phyloP scores from a whole-genome alignment of 2,797 vertebrate genomes.

The Sciurus carolinensis region DNA sequence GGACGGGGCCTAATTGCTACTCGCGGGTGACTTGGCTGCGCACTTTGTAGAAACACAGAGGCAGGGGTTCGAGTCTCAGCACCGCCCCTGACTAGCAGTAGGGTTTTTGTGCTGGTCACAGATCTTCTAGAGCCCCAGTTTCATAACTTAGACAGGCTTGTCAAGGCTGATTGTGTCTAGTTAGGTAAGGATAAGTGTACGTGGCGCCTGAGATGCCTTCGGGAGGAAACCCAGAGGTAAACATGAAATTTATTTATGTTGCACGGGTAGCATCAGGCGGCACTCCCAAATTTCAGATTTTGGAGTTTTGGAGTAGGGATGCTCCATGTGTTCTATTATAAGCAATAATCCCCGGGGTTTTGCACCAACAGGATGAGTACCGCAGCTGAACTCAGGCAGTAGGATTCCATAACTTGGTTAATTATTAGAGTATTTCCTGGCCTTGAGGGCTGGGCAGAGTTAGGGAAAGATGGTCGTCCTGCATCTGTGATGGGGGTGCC shows the following conservation, averaged over 20 bases:
- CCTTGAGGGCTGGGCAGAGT: not conserved
- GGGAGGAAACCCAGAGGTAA: not conserved
- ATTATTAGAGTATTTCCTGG: not conserved
- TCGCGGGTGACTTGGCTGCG: slow-evolving; percentile 57
- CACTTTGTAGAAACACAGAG: not conserved
- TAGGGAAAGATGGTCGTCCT: not conserved
- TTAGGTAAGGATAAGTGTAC: not conserved
- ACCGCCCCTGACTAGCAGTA: not conserved
- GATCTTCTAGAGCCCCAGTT: not conserved
- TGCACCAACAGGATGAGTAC: not conserved
- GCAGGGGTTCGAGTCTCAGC: fast-evolving
- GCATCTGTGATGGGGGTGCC: not conserved
- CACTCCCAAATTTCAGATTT: not conserved
- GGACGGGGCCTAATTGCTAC: slow-evolving; percentile 70
- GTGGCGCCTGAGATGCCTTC: not conserved
- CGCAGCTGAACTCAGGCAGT: not conserved
- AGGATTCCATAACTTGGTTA: not conserved
- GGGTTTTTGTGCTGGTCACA: too few species aligned
- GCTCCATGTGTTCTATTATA: not conserved
- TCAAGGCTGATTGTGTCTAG: not conserved
- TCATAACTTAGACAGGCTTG: not conserved
- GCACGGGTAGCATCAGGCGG: too few species aligned
- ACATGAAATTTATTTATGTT: not conserved
- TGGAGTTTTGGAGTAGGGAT: not conserved
- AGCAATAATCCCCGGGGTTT: not conserved